Conservation (phyloP, 2,113 vertebrate genomes). For the Sula dactylatra region DNA sequence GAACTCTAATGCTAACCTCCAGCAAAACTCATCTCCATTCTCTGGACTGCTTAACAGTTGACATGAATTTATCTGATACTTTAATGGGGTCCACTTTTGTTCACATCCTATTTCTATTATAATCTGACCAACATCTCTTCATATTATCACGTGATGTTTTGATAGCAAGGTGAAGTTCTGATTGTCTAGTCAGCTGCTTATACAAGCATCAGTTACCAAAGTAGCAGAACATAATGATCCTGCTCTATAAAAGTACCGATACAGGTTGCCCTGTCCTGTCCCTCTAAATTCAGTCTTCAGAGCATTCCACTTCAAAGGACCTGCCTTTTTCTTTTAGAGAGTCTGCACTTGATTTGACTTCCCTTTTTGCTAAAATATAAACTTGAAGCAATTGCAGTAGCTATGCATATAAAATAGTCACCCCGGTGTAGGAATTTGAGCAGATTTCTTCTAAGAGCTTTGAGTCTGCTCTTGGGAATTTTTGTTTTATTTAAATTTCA, state of each 20-base stretch:
- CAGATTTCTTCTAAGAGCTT: neutral
- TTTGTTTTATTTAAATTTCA: neutral
- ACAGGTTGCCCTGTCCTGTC: neutral
- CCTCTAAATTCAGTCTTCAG: neutral
- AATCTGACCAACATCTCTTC: neutral
- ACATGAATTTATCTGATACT: neutral
- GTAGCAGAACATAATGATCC: neutral
- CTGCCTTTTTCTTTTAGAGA: neutral
- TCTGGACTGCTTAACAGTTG: neutral
- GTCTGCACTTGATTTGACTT: neutral
- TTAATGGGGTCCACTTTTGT: neutral
- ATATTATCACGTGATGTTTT: fast-evolving
- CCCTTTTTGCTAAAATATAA: neutral
- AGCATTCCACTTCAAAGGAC: neutral
- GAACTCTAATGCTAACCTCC: neutral
- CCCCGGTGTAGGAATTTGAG: fast-evolving
- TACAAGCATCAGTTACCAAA: neutral
- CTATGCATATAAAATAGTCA: neutral
- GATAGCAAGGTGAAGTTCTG: neutral
- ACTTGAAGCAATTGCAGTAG: neutral
- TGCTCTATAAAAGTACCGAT: neutral
- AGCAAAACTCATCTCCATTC: neutral
- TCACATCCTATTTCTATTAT: neutral
- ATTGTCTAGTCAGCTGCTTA: neutral
- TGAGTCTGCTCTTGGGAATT: neutral